These are phyloP conservation scores for Cryptomyrus ogoouensis DNA, from an alignment of 2,113 vertebrate species.

Conservation along the genomic window DNA sequence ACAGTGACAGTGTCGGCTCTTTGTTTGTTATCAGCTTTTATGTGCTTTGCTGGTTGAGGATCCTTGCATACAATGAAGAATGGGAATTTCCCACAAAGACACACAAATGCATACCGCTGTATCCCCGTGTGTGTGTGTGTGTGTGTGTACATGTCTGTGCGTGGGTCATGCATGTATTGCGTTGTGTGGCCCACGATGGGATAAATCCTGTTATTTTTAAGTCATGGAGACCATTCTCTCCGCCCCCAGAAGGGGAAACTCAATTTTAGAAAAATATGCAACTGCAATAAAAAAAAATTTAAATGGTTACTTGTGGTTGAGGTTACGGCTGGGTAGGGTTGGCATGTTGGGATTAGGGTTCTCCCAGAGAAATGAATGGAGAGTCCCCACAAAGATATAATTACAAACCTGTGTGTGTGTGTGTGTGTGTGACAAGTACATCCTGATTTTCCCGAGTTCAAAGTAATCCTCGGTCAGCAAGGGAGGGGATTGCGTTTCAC, in stretches of 20 bases:
- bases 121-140: neutral
- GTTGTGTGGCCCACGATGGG: neutral
- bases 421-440: neutral
- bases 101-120: neutral
- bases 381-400: neutral
- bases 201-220: too few species aligned
- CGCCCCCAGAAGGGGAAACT: too few species aligned
- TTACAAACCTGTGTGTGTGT: neutral
- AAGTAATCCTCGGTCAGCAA: too few species aligned
- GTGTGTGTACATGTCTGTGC: neutral
- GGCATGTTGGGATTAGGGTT: too few species aligned
- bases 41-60: neutral
- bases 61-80: neutral
- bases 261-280: too few species aligned
- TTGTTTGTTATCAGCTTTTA: neutral
- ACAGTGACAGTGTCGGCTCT: neutral
- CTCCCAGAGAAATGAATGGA: too few species aligned
- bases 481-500: too few species aligned
- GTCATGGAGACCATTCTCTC: too few species aligned
- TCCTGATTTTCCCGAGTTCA: too few species aligned
- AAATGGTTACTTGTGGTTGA: too few species aligned
- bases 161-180: neutral
- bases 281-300: too few species aligned
- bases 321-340: too few species aligned
- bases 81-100: neutral